Base-by-base conservation (phyloP, 2,113 vertebrate species). In the Rhinoptilus africanus region DNA sequence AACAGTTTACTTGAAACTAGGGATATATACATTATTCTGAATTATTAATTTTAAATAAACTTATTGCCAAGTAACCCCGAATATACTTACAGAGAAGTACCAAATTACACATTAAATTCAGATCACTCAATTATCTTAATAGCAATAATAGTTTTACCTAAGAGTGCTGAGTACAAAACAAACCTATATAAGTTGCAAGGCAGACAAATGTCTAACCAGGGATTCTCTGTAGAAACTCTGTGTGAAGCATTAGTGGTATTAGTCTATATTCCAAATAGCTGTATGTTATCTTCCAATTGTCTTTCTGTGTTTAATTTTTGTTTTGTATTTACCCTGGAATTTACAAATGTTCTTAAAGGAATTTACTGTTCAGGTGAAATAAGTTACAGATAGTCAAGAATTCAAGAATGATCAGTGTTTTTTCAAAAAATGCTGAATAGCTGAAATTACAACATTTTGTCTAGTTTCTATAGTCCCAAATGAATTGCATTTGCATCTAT, bases 11-110 rank as follows among this genome's bases (percentile, higher is more conserved):
- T 79, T 88, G 47, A 76, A 91, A 85, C 88, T 83, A 93, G 19
- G 53, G 26, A 47, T 26, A 66, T n/a, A 48, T n/a, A 43, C 8
- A 10, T 85, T 68, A 66, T 82, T 75, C 22, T 50, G 56, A 83
- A 81, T 72, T 88, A 59, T 68, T 63, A 56, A 43, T 79, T 92
- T 91, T n/a, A 92, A 94, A 53, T 77, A 68, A 75, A 91, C 89
- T 85, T 95, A 80, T 92, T 93, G 72, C 34, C 23, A 84, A 75
- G 39, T 22, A 94, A 93, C 30, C 3, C 9, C 26, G 93, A 72
- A 80, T 91, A 76, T 47, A 51, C 69, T 76, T 85, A 53, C 32
- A 80, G 21, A 88, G 37, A 85, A 85, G 35, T 51, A 93, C 28
- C n/a, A 80, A 92, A 75, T 79, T 68, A 68, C 56, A 69, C 28